Base-by-base conservation (phyloP, 2,797 vertebrate genomes). In the Fratercula arctica region DNA sequence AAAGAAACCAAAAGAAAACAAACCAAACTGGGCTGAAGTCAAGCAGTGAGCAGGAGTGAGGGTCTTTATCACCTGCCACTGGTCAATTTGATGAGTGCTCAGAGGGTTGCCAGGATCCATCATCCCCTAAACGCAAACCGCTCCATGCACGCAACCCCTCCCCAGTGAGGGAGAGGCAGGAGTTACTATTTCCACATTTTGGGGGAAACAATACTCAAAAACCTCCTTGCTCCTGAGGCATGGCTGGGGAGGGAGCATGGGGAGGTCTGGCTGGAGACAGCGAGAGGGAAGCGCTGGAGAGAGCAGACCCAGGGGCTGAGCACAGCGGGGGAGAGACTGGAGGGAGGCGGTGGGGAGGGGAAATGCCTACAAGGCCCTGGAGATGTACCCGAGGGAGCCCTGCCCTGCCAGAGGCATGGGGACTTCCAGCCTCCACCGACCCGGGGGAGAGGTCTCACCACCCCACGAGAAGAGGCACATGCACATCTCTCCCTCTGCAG, bases 171-270 rank as follows among this genome's bases (percentile, higher is more conserved):
- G 46, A 67, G 54, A 75, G 70, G 57, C 45, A 57, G 70, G n/a
- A 83, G 33, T 59, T 48, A 64, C 0, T 10, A 57, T 79, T 84
- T 56, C 23, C 45, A 9, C 9, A 1, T 37, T 85, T 66, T 10
- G 7, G 57, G n/a, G 11, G 21, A 75, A 83, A 56, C 1, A 54
- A 70, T 41, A 54, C 16, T 73, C 63, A 74, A 87, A 85, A 72
- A 88, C 37, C 56, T 84, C 89, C 72, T 94, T 82, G 82, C 68
- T 91, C 79, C 89, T 96, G 91, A 88, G 90, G 94, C 35, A 6
- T 78, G 67, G 84, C 43, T 48, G 57, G 91, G 79, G 57, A 92
- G 74, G 72, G 77, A 85, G 53, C 11, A 6, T 0, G 1, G 89
- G 90, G 82, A 85, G 82, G 70, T 89, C 67, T 61, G 57, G 82